A percentile compares a stretch with the other conserved stretches of the same genome.
These are phyloP conservation scores for Papilio dardanus DNA, from an alignment of 1,140 invertebrate genomes.

Conservation along the genomic window DNA sequence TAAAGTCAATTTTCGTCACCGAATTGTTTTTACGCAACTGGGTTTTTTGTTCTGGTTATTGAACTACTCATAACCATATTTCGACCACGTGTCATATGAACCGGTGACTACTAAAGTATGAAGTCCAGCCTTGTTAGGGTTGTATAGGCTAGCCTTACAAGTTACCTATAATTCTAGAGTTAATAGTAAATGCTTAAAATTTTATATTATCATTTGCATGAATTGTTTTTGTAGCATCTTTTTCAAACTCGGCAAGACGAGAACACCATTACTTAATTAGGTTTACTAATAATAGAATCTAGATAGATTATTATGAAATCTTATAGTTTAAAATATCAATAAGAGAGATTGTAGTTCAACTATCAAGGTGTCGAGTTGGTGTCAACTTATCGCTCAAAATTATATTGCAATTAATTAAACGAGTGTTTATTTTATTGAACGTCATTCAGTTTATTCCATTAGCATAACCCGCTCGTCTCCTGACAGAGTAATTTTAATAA, in stretches of 20 bases:
- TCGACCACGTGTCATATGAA: neutral
- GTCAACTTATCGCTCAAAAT: conserved; percentile 1
- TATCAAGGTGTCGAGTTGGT: neutral
- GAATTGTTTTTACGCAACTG: neutral
- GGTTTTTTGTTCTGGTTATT: neutral
- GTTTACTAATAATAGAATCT: no score
- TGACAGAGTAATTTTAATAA: neutral
- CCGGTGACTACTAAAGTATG: neutral
- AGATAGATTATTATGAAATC: neutral
- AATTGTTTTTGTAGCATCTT: no score
- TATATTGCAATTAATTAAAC: neutral
- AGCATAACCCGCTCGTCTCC: conserved; percentile 12
- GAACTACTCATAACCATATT: neutral
- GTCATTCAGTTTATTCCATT: conserved; percentile 7
- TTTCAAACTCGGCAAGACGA: no score
- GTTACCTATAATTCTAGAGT: neutral
- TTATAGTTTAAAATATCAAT: neutral
- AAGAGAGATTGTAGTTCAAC: neutral
- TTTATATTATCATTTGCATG: no score
- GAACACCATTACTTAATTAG: no score
- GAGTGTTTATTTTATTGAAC: neutral
- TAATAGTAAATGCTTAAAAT: no score
- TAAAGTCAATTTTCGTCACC: neutral
- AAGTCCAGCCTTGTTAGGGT: neutral
- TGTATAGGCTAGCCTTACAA: no score